Base-by-base conservation (phyloP, 2,113 vertebrate species). In the Azemiops feae region DNA sequence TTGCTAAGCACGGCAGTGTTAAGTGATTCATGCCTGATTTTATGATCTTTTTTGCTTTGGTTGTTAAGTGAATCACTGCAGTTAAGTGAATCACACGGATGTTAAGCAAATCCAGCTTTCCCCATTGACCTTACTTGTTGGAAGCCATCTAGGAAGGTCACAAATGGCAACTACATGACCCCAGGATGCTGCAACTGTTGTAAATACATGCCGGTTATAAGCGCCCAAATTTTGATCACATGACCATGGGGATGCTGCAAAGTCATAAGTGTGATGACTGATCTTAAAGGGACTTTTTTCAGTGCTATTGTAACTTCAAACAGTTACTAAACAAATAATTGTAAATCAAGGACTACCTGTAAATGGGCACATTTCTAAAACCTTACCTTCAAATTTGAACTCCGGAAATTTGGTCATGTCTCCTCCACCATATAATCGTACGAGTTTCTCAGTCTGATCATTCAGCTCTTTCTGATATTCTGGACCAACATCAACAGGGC, bases 341-440 rank as follows among this genome's bases (percentile, higher is more conserved):
- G 60, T n/a, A 69, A 69, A 69, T 69, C 30, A 4, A 69, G 30
- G 60, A 69, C 27, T 69, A 69, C 11, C 60, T 69, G 30, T 16
- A 45, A 45, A 45, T 22, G 16, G 23, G 27, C 69, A 50, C 43
- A n/a, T 16, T 30, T 23, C 18, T 58, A 52, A 57, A 93, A 85
- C 96, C 97, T 95, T 4, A 99, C 99, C 99, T 95, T 98, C 92
- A 97, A 99, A 99, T 92, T 98, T 98, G 94, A 99, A 98, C n/a
- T 98, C 97, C 0, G 99, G 99, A 93, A 99, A 99, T 57, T 98
- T 98, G 64, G 93, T 96, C 92, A 99, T 95, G 95, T 99, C 99
- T 94, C 98, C 99, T 43, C 98, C 98, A 3, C 99, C 99, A 10
- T 97, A 99, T 0, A 98, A 96, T 58, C 99, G 98, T 90, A 99